Conservation (phyloP, 2,113 vertebrate species). For the Centrocercus urophasianus region DNA sequence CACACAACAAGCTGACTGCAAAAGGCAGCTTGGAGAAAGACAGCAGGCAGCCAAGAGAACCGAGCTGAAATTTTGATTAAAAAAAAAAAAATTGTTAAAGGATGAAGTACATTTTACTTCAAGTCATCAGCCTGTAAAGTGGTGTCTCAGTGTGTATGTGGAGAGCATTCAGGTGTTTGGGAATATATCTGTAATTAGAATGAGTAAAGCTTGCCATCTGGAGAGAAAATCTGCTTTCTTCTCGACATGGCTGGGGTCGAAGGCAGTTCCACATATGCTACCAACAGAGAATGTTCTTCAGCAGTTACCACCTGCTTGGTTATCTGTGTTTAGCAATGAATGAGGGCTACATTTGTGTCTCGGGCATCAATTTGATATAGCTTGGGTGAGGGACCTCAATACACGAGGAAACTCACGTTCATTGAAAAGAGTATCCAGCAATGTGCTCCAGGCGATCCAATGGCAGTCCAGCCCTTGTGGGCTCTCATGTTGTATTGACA, state of each 20-base stretch:
- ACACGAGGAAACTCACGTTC: background rate
- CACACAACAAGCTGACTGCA: background rate
- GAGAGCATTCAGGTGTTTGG: slow-evolving; percentile 20
- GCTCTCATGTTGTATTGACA: background rate
- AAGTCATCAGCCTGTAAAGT: background rate
- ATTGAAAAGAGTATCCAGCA: background rate
- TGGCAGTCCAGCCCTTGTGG: background rate
- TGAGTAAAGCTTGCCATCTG: slow-evolving; percentile 50
- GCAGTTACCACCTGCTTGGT: background rate
- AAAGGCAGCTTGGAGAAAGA: background rate
- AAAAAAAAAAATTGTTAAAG: background rate
- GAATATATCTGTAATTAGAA: slow-evolving; percentile 9
- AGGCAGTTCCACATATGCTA: slow-evolving; percentile 6
- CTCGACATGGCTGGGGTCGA: background rate
- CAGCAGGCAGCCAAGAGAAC: background rate
- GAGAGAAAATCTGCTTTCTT: slow-evolving; percentile 30
- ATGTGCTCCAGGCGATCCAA: background rate
- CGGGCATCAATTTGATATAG: background rate
- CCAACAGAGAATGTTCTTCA: background rate
- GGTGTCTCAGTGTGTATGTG: background rate
- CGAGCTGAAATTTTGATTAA: background rate
- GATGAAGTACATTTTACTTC: background rate
- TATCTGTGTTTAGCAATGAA: background rate
- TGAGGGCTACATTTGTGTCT: background rate
- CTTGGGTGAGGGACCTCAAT: background rate